Evolutionary conservation across 2,888 invertebrate genomes (phyloP).

Genomic region (Dicyrtomina minuta): DNA sequence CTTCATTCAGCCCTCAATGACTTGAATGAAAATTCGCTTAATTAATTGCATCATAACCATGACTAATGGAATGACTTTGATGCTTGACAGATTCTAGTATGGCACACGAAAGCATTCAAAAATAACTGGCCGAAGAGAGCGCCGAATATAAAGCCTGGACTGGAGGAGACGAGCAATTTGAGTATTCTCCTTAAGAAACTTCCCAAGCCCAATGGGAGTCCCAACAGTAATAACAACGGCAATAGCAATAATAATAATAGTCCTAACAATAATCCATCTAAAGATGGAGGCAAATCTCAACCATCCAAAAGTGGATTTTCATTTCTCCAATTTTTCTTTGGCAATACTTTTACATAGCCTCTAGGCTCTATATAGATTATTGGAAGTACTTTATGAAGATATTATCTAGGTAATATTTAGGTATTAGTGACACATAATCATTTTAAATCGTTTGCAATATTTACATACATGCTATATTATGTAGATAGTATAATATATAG

Average conservation of each 20-base stretch:
- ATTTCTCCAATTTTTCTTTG: slow-evolving; percentile 48
- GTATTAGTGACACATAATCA: no score
- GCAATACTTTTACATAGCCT: slow-evolving; percentile 21
- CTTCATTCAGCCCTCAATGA: no score
- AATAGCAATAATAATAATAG: background rate
- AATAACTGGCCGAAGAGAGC: slow-evolving; percentile 51
- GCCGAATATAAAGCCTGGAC: slow-evolving; percentile 44
- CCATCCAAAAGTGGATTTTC: slow-evolving; percentile 50
- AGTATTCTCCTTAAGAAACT: slow-evolving; percentile 43
- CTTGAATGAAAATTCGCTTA: no score
- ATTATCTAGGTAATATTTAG: no score
- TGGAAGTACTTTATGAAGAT: no score
- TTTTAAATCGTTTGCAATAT: no score
- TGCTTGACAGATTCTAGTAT: slow-evolving; percentile 67
- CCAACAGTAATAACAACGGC: slow-evolving; percentile 21
- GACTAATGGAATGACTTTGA: no score
- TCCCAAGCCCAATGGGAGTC: slow-evolving; percentile 44
- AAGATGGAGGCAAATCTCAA: no score
- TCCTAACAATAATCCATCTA: slow-evolving; percentile 24
- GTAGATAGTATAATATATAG: no score
- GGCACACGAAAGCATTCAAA: slow-evolving; percentile 66
- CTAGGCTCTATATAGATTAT: no score
- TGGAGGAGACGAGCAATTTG: slow-evolving; percentile 48
- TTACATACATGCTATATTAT: no score
- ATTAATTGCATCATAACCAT: no score